These are phyloP conservation scores for Scopus umbretta DNA, from an alignment of 2,113 vertebrate species.

Conservation along the genomic window DNA sequence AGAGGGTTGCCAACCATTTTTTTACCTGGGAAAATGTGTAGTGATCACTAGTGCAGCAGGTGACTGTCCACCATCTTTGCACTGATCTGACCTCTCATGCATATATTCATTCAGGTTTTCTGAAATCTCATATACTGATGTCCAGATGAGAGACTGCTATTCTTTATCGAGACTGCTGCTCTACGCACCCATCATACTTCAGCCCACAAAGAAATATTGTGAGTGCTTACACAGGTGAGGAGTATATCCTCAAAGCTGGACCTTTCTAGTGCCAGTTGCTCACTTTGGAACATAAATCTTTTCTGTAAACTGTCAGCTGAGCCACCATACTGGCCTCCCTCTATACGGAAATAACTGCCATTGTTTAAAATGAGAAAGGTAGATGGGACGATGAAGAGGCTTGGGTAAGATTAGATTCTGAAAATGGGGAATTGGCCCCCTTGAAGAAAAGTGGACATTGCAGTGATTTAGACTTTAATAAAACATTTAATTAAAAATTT, in stretches of 20 bases:
- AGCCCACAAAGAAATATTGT: background rate
- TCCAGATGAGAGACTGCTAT: background rate
- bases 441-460: background rate
- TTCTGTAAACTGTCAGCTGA: background rate
- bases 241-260: background rate
- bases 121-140: background rate
- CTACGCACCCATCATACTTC: background rate
- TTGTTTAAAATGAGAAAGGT: background rate
- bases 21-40: background rate
- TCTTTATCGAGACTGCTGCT: background rate
- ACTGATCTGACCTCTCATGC: background rate
- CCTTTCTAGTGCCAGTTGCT: background rate
- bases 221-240: background rate
- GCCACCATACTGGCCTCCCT: rapidly evolving
- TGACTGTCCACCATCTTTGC: background rate
- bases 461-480: background rate
- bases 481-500: background rate
- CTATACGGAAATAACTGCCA: background rate
- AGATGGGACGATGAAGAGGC: background rate
- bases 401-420: background rate
- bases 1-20: background rate
- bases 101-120: background rate
- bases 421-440: background rate
- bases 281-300: background rate
- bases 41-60: background rate